Conservation (phyloP, 2,888 invertebrate species). For the Cheilosia grossa region DNA sequence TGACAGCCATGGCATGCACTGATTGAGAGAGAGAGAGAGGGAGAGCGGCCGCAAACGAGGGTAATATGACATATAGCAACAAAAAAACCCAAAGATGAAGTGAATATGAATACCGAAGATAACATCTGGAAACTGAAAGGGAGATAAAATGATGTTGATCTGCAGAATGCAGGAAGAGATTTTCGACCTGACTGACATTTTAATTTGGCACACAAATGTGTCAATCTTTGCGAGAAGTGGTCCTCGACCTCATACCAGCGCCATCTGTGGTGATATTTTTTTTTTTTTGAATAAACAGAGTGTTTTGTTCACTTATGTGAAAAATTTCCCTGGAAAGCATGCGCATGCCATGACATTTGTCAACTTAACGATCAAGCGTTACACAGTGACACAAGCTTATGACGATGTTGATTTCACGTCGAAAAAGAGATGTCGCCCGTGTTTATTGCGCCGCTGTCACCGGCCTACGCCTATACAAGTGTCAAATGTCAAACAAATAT, state of each 20-base stretch:
- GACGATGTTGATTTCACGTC: background rate
- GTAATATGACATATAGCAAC: background rate
- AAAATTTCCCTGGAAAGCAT: too few species aligned
- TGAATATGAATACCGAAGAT: slow-evolving; percentile 65
- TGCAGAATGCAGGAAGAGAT: slow-evolving; percentile 65
- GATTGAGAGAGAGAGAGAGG: slow-evolving; percentile 53
- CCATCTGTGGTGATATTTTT: too few species aligned
- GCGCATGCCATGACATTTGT: background rate
- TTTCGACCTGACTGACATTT: slow-evolving; percentile 56
- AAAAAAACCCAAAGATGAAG: slow-evolving; percentile 39
- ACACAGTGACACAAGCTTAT: too few species aligned
- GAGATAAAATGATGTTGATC: slow-evolving; percentile 66
- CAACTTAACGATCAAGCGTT: background rate
- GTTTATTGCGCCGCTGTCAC: background rate
- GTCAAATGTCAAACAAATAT: slow-evolving; percentile 24
- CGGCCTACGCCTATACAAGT: background rate
- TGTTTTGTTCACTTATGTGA: too few species aligned
- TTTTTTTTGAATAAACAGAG: too few species aligned
- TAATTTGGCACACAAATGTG: slow-evolving; percentile 61
- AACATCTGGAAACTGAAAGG: slow-evolving; percentile 69
- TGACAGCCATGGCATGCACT: slow-evolving; percentile 62
- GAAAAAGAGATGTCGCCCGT: background rate
- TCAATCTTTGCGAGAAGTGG: slow-evolving; percentile 38
- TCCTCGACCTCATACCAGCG: too few species aligned
- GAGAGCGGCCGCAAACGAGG: background rate